Base-by-base conservation (phyloP, 2,113 vertebrate species). In the Vulpes lagopus region DNA sequence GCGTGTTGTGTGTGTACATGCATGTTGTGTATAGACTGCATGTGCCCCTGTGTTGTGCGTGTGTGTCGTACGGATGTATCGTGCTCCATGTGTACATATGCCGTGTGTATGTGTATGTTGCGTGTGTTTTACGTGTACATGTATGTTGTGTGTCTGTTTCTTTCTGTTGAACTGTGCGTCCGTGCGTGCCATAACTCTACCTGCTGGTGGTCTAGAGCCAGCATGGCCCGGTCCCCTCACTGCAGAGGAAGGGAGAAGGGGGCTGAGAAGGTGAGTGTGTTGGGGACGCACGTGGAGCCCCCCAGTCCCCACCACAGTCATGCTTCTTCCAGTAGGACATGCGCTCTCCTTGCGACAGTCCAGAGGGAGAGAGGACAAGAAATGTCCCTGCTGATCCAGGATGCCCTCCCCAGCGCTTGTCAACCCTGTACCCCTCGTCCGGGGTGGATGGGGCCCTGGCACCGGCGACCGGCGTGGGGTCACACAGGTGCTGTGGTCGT, bases 341-440 rank as follows among this genome's bases (percentile, higher is more conserved):
- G 8, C 32, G 9, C 22, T 22, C 22, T 92, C 53, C 1, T 4
- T 43, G 25, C 3, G 73, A 79, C 27, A 19, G 38, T 55, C 0
- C 11, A 38, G 73, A 83, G 19, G 25, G 64, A 38, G n/a, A 17
- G 62, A 59, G 38, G 73, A 64, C 5, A 38, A 43, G 11, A 43
- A 62, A 1, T 4, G 8, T 43, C 38, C 43, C 43, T 7, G 0
- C 4, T 5, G 11, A 5, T 9, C 15, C 8, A 62, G 65, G 67
- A 23, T 57, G 43, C 55, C 25, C 49, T 51, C 0, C 49, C 17
- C 7, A 62, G 76, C 53, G 22, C 0, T 0, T 23, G 3, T 32
- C 43, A 3, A 5, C 19, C 0, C 23, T 0, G 2, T 4, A 1
- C 2, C 11, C 8, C 4, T 91, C 6, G 7, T 16, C 27, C 15